A percentile compares a stretch with the other conserved stretches of the same genome.
Conservation (phyloP, 2,888 invertebrate genomes). For the Tachina lurida region DNA sequence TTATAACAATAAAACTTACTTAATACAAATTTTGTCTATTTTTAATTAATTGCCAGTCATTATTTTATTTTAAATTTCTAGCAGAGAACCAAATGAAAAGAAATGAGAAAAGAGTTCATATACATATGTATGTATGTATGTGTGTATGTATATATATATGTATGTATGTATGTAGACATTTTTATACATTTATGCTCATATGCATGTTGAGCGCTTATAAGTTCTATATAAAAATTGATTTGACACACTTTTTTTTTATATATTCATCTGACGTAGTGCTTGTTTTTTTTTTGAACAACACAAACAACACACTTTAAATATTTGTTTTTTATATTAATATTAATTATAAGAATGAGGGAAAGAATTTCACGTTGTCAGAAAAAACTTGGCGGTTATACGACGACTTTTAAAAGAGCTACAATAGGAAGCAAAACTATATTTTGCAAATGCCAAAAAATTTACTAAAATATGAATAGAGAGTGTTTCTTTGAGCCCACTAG, state of each 20-base stretch:
- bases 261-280: slow-evolving; percentile 16
- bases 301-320: slow-evolving; percentile 7
- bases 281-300: not conserved
- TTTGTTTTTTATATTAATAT: slow-evolving; percentile 14
- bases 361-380: slow-evolving; percentile 9
- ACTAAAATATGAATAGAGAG: too few species aligned
- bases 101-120: slow-evolving; percentile 14
- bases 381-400: not conserved
- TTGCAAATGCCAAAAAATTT: not conserved
- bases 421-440: too few species aligned
- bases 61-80: not conserved
- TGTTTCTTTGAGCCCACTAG: too few species aligned
- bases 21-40: slow-evolving; percentile 4
- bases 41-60: slow-evolving; percentile 48
- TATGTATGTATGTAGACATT: not conserved
- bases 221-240: slow-evolving; percentile 53
- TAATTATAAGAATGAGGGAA: slow-evolving; percentile 35
- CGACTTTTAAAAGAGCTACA: slow-evolving; percentile 2
- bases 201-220: not conserved
- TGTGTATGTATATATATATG: not conserved
- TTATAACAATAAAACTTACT: not conserved
- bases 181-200: not conserved
- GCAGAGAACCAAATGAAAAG: slow-evolving; percentile 17
- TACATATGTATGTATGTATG: not conserved
- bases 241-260: slow-evolving; percentile 63